A percentile compares a stretch with the other conserved stretches of the same genome.
Conservation (phyloP, 1,140 invertebrate genomes). For the Centruroides sculpturatus region DNA sequence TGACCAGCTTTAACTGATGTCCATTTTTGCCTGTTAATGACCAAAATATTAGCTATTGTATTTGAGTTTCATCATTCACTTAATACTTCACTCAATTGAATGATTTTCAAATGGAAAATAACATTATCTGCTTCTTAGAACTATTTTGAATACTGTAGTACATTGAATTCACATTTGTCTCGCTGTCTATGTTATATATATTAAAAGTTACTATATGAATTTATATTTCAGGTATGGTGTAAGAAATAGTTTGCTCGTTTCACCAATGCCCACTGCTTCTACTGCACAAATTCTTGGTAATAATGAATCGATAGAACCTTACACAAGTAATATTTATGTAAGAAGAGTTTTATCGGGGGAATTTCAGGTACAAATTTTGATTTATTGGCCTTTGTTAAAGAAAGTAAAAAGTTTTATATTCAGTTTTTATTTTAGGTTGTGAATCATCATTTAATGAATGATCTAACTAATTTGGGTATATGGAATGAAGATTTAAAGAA, state of each 20-base stretch:
- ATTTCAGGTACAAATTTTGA: constrained; percentile 41
- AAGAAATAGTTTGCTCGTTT: constrained; percentile 83
- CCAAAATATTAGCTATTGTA: too few relatives aligned
- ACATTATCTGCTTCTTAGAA: too few relatives aligned
- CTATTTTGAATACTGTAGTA: too few relatives aligned
- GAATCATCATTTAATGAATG: constrained; percentile 88
- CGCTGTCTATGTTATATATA: too few relatives aligned
- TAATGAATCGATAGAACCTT: constrained; percentile 97
- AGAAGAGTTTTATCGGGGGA: constrained; percentile 83
- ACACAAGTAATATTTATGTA: constrained; percentile 94
- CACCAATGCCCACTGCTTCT: constrained; percentile 98
- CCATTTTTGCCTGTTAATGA: too few relatives aligned
- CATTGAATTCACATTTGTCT: too few relatives aligned
- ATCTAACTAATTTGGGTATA: constrained; percentile 74
- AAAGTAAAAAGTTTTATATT: background rate
- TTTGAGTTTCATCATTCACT: too few relatives aligned
- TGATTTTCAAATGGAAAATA: too few relatives aligned
- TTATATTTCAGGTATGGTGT: constrained; percentile 50
- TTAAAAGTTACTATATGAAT: background rate
- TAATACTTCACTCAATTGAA: too few relatives aligned
- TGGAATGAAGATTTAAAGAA: constrained; percentile 98
- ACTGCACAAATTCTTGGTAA: constrained; percentile 99
- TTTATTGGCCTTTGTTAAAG: background rate
- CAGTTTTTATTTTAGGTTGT: constrained; percentile 53
- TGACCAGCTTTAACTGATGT: too few relatives aligned